phyloP scores from a whole-genome alignment of 92 coral and sea anemone species.

The Zoanthus sociatus region DNA sequence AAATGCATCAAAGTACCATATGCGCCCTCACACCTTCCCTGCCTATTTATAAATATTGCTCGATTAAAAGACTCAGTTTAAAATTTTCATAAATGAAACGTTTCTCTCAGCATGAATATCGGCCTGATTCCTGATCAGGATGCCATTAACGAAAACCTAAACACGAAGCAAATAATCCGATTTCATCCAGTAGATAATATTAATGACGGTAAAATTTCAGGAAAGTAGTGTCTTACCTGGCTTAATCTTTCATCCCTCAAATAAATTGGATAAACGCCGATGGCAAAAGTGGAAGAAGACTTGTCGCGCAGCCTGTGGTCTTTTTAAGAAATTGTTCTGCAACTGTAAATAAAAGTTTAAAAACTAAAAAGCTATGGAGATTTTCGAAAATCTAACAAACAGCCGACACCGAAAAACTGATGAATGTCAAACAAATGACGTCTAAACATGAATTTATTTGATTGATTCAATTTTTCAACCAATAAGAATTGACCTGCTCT shows the following conservation, averaged over 20 bases:
- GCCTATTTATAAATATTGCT: too few species aligned
- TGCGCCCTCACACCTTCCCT: too few species aligned
- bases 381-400: not conserved
- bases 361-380: conserved; percentile 2
- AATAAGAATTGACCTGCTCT: not conserved
- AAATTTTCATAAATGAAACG: not conserved
- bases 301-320: not conserved
- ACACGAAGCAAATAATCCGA: conserved; percentile 15
- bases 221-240: not conserved
- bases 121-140: not conserved
- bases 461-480: not conserved
- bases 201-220: not conserved
- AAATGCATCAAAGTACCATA: too few species aligned
- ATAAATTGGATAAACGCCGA: not conserved
- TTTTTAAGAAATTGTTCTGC: not conserved
- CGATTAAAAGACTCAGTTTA: not conserved
- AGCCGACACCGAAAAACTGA: conserved; percentile 8
- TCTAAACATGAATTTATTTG: conserved; percentile 14
- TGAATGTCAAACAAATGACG: conserved; percentile 17
- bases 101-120: not conserved
- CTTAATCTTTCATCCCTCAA: not conserved
- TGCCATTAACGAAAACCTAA: conserved; percentile 7
- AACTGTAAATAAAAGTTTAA: not conserved
- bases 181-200: not conserved
- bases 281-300: not conserved